Evolutionary conservation across 2,113 vertebrate genomes (phyloP).

Genomic region (Pandion haliaetus): DNA sequence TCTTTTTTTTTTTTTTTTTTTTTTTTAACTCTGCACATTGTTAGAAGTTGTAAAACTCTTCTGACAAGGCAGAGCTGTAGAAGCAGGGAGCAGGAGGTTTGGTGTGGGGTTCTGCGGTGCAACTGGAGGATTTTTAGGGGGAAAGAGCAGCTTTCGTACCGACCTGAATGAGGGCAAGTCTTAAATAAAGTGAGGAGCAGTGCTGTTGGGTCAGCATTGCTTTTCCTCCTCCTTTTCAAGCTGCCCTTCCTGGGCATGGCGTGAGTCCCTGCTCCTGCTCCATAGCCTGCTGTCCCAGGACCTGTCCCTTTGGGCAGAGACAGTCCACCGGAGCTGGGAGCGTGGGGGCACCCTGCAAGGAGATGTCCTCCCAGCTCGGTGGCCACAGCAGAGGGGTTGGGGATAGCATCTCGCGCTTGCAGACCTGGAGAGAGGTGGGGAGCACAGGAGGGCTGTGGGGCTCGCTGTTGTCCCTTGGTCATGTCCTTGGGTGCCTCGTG

Average conservation of each 20-base stretch:
- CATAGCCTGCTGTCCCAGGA: background rate
- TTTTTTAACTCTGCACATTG: background rate
- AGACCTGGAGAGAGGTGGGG: background rate
- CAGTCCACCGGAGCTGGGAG: background rate
- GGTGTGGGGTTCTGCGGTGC: background rate
- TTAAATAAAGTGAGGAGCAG: background rate
- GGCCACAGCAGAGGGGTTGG: background rate
- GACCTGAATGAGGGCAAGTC: background rate
- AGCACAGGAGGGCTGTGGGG: background rate
- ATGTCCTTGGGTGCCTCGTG: background rate
- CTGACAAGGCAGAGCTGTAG: background rate
- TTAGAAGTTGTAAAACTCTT: background rate
- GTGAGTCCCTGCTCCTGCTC: rapidly evolving
- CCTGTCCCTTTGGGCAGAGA: background rate
- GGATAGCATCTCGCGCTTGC: background rate
- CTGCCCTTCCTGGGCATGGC: background rate
- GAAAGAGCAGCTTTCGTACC: background rate
- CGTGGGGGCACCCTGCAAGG: background rate
- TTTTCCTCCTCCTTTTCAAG: background rate
- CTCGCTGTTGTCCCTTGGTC: background rate
- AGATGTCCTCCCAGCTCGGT: background rate
- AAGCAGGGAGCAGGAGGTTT: background rate
- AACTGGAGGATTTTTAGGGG: background rate
- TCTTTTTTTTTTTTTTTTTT: background rate
- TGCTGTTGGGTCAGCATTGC: rapidly evolving